Percentiles rank a stretch among this genome's conserved stretches.
Conservation (phyloP, 2,797 vertebrate genomes). For the Myotis planiceps region DNA sequence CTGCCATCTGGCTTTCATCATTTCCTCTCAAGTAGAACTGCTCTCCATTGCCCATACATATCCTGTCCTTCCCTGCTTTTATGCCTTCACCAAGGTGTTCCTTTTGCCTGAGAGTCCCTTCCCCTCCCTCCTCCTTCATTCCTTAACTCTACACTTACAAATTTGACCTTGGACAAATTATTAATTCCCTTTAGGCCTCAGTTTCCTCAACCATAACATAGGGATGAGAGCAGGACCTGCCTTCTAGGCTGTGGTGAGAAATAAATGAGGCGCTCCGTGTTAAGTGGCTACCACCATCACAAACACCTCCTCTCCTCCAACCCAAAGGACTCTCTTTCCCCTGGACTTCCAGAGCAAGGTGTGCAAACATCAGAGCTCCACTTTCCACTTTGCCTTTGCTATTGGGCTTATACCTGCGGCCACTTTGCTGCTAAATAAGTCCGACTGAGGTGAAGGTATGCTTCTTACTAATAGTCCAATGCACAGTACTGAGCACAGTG, state of each 20-base stretch:
- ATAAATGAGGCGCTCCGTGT: not conserved
- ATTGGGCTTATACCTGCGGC: not conserved
- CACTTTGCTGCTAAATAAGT: not conserved
- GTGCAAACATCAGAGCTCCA: not conserved
- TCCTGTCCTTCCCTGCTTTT: not conserved
- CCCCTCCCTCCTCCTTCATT: not conserved
- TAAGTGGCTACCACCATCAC: not conserved
- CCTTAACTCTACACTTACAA: not conserved
- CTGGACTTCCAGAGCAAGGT: not conserved
- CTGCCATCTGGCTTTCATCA: not conserved
- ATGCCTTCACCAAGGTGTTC: not conserved
- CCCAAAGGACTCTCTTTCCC: not conserved
- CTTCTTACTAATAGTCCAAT: not conserved
- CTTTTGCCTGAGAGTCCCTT: not conserved
- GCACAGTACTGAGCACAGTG: too few relatives aligned
- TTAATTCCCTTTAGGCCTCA: not conserved
- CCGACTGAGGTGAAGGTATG: not conserved
- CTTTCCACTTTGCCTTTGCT: not conserved
- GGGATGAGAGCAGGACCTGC: not conserved
- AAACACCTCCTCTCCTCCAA: not conserved
- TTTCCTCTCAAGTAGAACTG: not conserved
- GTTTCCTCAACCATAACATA: not conserved
- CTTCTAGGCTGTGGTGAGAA: not conserved
- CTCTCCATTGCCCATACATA: rapidly evolving
- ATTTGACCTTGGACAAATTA: not conserved